Percentiles rank a stretch among this genome's conserved stretches.
Conservation (phyloP, 92 coral and sea anemone genomes). For the Actinernus sp. region DNA sequence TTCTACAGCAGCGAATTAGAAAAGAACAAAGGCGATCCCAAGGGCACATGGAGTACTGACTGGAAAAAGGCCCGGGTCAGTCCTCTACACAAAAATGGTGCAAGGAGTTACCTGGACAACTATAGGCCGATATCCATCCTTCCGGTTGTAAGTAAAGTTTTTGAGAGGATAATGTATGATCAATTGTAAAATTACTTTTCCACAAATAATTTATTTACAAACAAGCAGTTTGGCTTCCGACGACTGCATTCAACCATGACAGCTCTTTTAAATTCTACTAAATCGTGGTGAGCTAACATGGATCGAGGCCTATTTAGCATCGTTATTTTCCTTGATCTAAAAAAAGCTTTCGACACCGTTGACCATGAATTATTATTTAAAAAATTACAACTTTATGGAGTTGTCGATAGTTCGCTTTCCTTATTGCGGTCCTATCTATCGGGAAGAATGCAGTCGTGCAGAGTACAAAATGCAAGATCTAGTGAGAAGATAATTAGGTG, state of each 20-base stretch:
- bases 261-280: no score
- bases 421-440: constrained; percentile 15
- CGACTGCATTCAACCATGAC: constrained; percentile 29
- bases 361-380: no score
- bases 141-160: constrained; percentile 11
- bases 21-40: constrained; percentile 6
- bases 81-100: constrained; percentile 31
- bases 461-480: constrained; percentile 5
- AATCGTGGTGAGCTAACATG: no score
- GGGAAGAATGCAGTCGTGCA: constrained; percentile 6
- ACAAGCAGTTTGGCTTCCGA: constrained; percentile 13
- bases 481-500: no score
- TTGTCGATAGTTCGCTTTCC: constrained; percentile 1
- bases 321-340: constrained; percentile 17
- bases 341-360: no score
- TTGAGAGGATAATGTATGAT: constrained; percentile 10
- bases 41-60: constrained; percentile 20
- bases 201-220: constrained; percentile 5
- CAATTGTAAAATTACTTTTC: constrained; percentile 7
- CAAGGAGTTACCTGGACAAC: constrained; percentile 12
- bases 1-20: constrained; percentile 1
- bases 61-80: no score
- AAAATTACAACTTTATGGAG: constrained; percentile 5
- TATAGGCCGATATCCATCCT: constrained; percentile 37
- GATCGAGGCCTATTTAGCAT: constrained; percentile 16